phyloP scores from a whole-genome alignment of 1,140 invertebrate species.

The Euura lappo region DNA sequence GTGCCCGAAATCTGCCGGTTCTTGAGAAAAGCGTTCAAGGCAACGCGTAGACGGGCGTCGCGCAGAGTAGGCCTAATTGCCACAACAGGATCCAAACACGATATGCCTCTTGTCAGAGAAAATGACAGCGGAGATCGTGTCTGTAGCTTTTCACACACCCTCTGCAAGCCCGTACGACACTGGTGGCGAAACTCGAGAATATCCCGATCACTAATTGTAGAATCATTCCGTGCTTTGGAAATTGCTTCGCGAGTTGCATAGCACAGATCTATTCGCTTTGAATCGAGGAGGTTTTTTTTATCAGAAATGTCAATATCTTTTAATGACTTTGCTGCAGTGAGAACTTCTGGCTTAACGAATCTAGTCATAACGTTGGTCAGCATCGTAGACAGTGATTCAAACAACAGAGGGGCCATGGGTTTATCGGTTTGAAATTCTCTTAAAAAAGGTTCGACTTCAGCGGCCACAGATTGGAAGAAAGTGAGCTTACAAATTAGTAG shows the following conservation, averaged over 20 bases:
- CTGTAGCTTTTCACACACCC: slow-evolving; percentile 13
- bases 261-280: slow-evolving; percentile 19
- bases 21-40: slow-evolving; percentile 11
- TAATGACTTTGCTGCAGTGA: slow-evolving; percentile 12
- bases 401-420: slow-evolving; percentile 21
- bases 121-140: slow-evolving; percentile 15
- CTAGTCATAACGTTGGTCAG: slow-evolving; percentile 19
- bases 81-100: slow-evolving; percentile 19
- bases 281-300: slow-evolving; percentile 18
- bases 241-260: slow-evolving; percentile 20
- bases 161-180: slow-evolving; percentile 18
- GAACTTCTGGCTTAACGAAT: slow-evolving; percentile 20
- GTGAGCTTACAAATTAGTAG: slow-evolving; percentile 11
- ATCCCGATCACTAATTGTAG: slow-evolving; percentile 18
- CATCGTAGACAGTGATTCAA: slow-evolving; percentile 10
- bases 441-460: no score
- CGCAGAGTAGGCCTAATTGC: not conserved
- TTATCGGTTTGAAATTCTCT: slow-evolving; percentile 28
- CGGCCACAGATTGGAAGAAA: not conserved
- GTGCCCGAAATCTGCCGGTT: slow-evolving; percentile 15
- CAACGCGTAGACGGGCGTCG: slow-evolving; percentile 14
- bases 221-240: slow-evolving; percentile 5
- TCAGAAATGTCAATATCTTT: slow-evolving; percentile 10
- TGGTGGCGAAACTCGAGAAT: slow-evolving; percentile 17
- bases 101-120: slow-evolving; percentile 17